These are phyloP conservation scores for Austrolebias charrua DNA, from an alignment of 2,797 vertebrate species.

Conservation along the genomic window DNA sequence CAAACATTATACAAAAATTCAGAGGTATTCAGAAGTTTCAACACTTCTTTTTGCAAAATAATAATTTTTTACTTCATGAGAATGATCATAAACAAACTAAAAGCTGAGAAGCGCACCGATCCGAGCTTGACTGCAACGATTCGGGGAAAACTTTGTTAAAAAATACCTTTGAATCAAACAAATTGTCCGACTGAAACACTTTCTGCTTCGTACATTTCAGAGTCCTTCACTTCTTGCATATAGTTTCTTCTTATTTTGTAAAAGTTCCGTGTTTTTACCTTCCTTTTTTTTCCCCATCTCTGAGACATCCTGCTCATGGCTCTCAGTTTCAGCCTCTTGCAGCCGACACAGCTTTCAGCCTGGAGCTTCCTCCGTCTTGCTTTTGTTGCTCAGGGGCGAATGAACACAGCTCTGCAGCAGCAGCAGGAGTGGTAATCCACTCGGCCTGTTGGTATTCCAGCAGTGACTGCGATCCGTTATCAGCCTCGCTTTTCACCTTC, in stretches of 20 bases:
- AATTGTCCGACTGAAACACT: too few species aligned
- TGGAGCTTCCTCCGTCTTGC: conserved; percentile 22
- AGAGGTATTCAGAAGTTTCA: too few species aligned
- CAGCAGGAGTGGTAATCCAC: conserved; percentile 45
- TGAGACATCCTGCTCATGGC: too few species aligned
- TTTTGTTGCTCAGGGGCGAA: conserved; percentile 61
- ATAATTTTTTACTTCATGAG: too few species aligned
- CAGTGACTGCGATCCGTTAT: conserved; percentile 55
- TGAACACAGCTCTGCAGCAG: conserved; percentile 37
- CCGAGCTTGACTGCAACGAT: too few species aligned
- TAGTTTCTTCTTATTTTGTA: conserved; percentile 23
- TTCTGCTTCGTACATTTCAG: too few species aligned
- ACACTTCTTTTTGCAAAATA: too few species aligned
- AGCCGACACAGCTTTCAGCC: conserved; percentile 6
- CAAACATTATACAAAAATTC: too few species aligned
- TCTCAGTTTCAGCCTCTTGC: conserved; percentile 30
- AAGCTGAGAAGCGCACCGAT: too few species aligned
- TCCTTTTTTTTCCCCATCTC: conserved; percentile 7
- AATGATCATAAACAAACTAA: too few species aligned
- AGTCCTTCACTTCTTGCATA: background rate
- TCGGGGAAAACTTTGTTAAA: too few species aligned
- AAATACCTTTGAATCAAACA: too few species aligned
- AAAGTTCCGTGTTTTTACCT: conserved; percentile 37
- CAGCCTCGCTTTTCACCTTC: conserved; percentile 56
- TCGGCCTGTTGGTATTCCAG: conserved; percentile 65